Evolutionary conservation across 2,113 vertebrate genomes (phyloP), one percentile per base, ranked within the genome.

Genomic region (Rafetus swinhoei): DNA sequence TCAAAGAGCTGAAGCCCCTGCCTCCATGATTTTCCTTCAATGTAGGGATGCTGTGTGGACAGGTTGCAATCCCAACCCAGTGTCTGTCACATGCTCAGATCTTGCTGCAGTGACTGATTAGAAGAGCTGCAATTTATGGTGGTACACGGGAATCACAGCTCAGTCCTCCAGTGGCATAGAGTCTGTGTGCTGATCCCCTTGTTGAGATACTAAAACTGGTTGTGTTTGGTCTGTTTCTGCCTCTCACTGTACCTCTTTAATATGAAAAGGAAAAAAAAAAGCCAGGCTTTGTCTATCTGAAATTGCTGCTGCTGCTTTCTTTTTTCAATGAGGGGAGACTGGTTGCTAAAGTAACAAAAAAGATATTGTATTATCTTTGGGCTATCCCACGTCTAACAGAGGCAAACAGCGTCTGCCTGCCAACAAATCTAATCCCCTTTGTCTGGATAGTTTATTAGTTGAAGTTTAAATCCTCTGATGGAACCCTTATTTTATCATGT

Each of bases 371-470:
- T 97, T 92, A 92, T 95, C 52, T 88, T 89, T 56, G 74, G 60
- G 60, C 69, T 91, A 32, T 85, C 35, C 80, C 57, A 22, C 80
- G 95, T 89, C 95, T 95, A 82, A 95, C 62, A 95, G 90, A 97
- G 92, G 91, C 93, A 90, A 95, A 88, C 21, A 52, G n/a, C 84
- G 39, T 81, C 22, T 77, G 69, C 74, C 82, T 96, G 89, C 87
- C 95, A 92, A 85, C 81, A 91, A 69, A 89, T 82, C 69, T 93
- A 94, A 96, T 94, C 88, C 86, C 74, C 54, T 72, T 82, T 83
- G 96, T 97, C 96, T 97, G 95, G 96, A 87, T 94, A 90, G 92
- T 95, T 97, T 93, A 93, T 95, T 93, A 95, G 65, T 87, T 89
- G 79, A 85, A 90, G 35, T 22, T 88, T 86, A 95, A 94, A 89